phyloP scores from a whole-genome alignment of 1,140 invertebrate species.

The Chymomyza costata region DNA sequence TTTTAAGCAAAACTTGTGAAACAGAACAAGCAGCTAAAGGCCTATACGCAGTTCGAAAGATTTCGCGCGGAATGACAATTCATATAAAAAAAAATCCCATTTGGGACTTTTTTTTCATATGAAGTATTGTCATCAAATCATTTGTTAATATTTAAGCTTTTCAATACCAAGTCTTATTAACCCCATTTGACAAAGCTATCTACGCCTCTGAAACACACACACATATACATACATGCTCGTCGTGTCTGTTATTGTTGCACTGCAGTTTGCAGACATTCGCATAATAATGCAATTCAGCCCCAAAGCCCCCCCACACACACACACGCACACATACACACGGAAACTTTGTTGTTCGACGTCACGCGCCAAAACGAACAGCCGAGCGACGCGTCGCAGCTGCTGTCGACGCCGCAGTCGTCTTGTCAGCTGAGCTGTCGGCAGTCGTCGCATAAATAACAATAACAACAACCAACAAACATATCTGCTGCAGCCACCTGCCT shows the following conservation, averaged over 20 bases:
- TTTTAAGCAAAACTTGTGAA: too few relatives aligned
- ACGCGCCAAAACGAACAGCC: conserved; percentile 72
- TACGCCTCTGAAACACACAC: too few relatives aligned
- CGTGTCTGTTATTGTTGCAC: conserved; percentile 35
- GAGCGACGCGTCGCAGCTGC: too few relatives aligned
- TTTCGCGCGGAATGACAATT: too few relatives aligned
- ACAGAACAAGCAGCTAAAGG: too few relatives aligned
- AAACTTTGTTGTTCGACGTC: conserved; percentile 39
- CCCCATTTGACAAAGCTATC: too few relatives aligned
- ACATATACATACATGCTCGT: neutral
- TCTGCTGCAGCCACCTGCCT: conserved; percentile 51
- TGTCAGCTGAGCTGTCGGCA: conserved; percentile 27
- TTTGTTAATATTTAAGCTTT: too few relatives aligned
- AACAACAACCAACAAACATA: conserved; percentile 1
- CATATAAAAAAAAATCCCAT: too few relatives aligned
- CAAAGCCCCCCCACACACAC: conserved; percentile 8
- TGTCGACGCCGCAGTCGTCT: conserved; percentile 33
- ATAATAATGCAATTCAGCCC: conserved; percentile 74
- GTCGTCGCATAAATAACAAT: conserved; percentile 8
- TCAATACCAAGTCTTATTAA: too few relatives aligned
- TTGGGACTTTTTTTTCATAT: too few relatives aligned
- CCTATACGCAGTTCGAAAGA: too few relatives aligned
- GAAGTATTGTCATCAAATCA: too few relatives aligned
- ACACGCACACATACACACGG: conserved; percentile 9
- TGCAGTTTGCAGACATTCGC: conserved; percentile 73